Evolutionary conservation across 2,797 vertebrate genomes (phyloP), one percentile per base, ranked within the genome.

Genomic region (Rhinoraja longicauda): DNA sequence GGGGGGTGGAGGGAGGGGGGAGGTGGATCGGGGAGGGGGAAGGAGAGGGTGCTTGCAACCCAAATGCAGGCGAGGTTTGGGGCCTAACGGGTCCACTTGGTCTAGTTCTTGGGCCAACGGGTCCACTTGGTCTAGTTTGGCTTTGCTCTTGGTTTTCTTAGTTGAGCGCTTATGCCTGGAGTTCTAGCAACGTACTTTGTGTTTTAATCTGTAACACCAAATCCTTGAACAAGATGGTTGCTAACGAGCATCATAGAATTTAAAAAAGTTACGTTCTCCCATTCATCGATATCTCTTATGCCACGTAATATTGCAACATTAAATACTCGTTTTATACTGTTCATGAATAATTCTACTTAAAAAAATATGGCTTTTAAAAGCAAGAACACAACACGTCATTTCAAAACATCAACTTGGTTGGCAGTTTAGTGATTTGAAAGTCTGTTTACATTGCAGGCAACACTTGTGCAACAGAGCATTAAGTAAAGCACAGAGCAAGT

Each of bases 281-380:
- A 75, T 92, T 92, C 70, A 75, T 92, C 45, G 92, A 15, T 39
- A 75, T 75, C 21, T 92, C 72, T 67, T 24, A 24, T 67, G n/a
- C 70, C 19, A 26, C 75, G 45, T 53, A 92, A 92, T 75, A 92
- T 53, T 92, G 39, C 70, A 92, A 39, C 90, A 75, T 73, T 92
- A 92, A 92, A 70, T 75, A 39, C 36, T 92, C 90, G n/a, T 92
- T 75, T 92, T 75, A 92, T 75, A n/a, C n/a, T 24, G 67, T 26
- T 53, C 36, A 92, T 75, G 72, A 92, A 92, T 92, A 88, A 88
- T n/a, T 92, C 67, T 73, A 39, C 72, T 72, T 92, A 53, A 70
- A 53, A 70, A 92, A 73, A 53, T 75, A 73, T 57, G 36, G 36
- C 26, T 92, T 73, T 73, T 75, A 70, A 75, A 92, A 73, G 70